phyloP scores from a whole-genome alignment of 2,888 invertebrate species.

The Leptogaster cylindrica region DNA sequence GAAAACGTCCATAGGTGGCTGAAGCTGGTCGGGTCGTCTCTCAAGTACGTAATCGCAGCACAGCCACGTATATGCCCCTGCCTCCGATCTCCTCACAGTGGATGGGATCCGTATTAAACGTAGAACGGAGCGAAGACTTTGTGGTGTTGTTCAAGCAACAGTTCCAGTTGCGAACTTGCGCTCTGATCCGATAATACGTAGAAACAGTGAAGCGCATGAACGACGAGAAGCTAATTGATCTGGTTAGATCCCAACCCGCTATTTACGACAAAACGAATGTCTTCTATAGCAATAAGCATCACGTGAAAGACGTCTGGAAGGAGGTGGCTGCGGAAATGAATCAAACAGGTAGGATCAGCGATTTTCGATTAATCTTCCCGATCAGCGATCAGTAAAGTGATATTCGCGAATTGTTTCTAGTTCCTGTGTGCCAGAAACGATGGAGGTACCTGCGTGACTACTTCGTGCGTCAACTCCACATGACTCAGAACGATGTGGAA shows the following conservation, averaged over 20 bases:
- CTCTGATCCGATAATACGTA: conserved; percentile 1
- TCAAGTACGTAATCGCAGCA: background rate
- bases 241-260: conserved; percentile 48
- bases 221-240: conserved; percentile 48
- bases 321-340: conserved; percentile 49
- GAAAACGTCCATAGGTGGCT: background rate
- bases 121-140: conserved; percentile 27
- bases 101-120: conserved; percentile 23
- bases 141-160: conserved; percentile 3
- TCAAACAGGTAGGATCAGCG: conserved; percentile 47
- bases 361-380: background rate
- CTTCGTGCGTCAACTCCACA: conserved; percentile 50
- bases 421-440: conserved; percentile 50
- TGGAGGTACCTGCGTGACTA: conserved; percentile 51
- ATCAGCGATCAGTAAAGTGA: background rate
- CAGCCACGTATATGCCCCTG: background rate
- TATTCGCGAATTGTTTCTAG: conserved; percentile 42
- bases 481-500: conserved; percentile 32
- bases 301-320: conserved; percentile 49
- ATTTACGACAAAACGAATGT: conserved; percentile 50
- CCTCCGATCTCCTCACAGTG: background rate
- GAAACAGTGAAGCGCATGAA: conserved; percentile 9
- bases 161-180: conserved; percentile 16
- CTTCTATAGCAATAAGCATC: conserved; percentile 49
- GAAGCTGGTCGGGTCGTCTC: background rate